These are phyloP conservation scores for Drosophila tanythrix DNA, from an alignment of 2,888 invertebrate genomes.

Conservation along the genomic window DNA sequence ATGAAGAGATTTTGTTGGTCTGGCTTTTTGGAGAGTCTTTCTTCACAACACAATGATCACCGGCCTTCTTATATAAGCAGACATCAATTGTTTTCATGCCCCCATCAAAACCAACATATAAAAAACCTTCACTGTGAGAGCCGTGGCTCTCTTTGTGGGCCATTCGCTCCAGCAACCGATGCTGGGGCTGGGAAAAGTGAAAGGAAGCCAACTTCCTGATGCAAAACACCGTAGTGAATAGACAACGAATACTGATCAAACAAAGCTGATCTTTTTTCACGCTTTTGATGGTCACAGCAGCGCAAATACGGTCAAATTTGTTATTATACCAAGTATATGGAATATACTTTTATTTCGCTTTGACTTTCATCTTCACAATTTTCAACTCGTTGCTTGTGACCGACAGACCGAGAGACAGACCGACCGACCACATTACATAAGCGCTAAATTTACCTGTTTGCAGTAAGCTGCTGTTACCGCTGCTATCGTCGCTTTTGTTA, in stretches of 20 bases:
- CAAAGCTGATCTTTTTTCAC: slow-evolving; percentile 10
- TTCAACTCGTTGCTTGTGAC: slow-evolving; percentile 33
- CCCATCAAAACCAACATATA: slow-evolving; percentile 3
- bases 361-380: slow-evolving; percentile 44
- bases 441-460: slow-evolving; percentile 76
- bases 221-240: slow-evolving; percentile 20
- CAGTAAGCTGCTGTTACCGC: slow-evolving; percentile 47
- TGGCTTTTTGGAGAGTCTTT: slow-evolving; percentile 21
- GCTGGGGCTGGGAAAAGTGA: slow-evolving; percentile 72
- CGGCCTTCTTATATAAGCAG: slow-evolving; percentile 30
- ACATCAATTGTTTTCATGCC: slow-evolving; percentile 31
- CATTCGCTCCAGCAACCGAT: slow-evolving; percentile 42
- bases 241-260: slow-evolving; percentile 17
- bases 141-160: slow-evolving; percentile 51
- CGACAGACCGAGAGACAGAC: neutral
- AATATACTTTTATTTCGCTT: slow-evolving; percentile 30
- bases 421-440: slow-evolving; percentile 70
- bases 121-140: slow-evolving; percentile 41
- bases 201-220: slow-evolving; percentile 81
- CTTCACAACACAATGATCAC: slow-evolving; percentile 25
- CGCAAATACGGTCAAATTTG: slow-evolving; percentile 15
- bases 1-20: neutral
- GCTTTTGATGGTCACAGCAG: slow-evolving; percentile 25
- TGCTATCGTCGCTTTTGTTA: slow-evolving; percentile 49
- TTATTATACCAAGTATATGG: slow-evolving; percentile 23